A percentile compares a stretch with the other conserved stretches of the same genome.
phyloP scores from a whole-genome alignment of 1,140 invertebrate species.

The Heterodera carotae region DNA sequence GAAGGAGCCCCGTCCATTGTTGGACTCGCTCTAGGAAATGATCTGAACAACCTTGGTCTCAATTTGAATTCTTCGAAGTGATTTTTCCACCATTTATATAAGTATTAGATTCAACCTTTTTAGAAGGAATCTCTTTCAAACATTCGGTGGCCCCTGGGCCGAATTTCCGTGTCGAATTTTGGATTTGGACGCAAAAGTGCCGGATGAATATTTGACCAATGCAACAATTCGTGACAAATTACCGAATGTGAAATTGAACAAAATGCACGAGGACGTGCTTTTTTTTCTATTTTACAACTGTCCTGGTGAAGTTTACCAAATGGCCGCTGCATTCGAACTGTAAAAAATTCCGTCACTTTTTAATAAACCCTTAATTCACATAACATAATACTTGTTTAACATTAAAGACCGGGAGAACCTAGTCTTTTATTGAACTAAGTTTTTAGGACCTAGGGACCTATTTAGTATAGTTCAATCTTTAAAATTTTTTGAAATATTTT shows the following conservation, averaged over 20 bases:
- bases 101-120: constrained; percentile 21
- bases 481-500: too few relatives aligned
- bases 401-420: too few relatives aligned
- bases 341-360: constrained; percentile 71
- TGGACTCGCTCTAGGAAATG: constrained; percentile 89
- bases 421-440: too few relatives aligned
- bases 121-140: constrained; percentile 81
- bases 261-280: constrained; percentile 96
- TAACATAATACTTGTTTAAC: too few relatives aligned
- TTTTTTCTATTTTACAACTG: constrained; percentile 99
- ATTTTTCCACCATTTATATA: constrained; percentile 44
- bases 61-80: constrained; percentile 94
- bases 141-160: constrained; percentile 96
- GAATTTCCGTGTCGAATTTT: constrained; percentile 94
- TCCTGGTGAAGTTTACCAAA: constrained; percentile 92
- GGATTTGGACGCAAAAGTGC: constrained; percentile 92
- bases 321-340: constrained; percentile 92
- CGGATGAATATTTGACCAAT: constrained; percentile 96
- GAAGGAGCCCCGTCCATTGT: constrained; percentile 75
- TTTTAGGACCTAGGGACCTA: too few relatives aligned
- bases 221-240: constrained; percentile 73
- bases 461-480: too few relatives aligned
- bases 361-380: too few relatives aligned
- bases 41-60: constrained; percentile 91
- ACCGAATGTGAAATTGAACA: constrained; percentile 87